Base-by-base conservation (phyloP, 2,888 invertebrate species). In the Ormyrus rosae region DNA sequence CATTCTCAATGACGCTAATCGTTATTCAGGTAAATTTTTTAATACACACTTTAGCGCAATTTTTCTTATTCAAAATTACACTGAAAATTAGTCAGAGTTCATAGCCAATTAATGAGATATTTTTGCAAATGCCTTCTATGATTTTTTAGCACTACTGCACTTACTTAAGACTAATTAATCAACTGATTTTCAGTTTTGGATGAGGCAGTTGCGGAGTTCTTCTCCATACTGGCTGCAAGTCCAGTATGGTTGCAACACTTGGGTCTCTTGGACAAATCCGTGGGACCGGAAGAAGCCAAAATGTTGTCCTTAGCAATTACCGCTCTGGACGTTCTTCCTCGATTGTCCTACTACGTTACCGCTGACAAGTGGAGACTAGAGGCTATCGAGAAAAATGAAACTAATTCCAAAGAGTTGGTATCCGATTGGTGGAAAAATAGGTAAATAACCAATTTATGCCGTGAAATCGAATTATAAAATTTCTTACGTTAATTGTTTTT, bases 361-460 rank as follows among this genome's bases (percentile, higher is more conserved):
- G 88, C 85, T 0, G 90, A 90, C 61, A 80, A 83, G 65, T 90
- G 90, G 90, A 87, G 90, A 82, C 84, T 90, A 10, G 84, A 90
- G n/a, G 85, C 85, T 5, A 83, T 87, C 6, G 79, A 84, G 64
- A 85, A 84, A 4, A 85, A 83, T 64, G 86, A 85, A 9, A 83
- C 84, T 8, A 80, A 86, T 58, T 50, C 86, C 0, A 63, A 83
- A 2, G 81, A 86, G 34, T 78, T 89, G 48, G 48, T 85, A 9
- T 76, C 84, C n/a, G 85, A 86, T 51, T 90, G 89, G 89, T 90
- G 90, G 90, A 74, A 85, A 72, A 83, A 87, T 75, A 89, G 89
- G 89, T 90, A 85, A 50, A 63, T 69, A 34, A 79, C 9, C 55
- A 68, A 58, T 46, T 60, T 19, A 2, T 13, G 46, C 13, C 45